Conservation (phyloP, 2,888 invertebrate genomes). For the Anoplius nigerrimus region DNA sequence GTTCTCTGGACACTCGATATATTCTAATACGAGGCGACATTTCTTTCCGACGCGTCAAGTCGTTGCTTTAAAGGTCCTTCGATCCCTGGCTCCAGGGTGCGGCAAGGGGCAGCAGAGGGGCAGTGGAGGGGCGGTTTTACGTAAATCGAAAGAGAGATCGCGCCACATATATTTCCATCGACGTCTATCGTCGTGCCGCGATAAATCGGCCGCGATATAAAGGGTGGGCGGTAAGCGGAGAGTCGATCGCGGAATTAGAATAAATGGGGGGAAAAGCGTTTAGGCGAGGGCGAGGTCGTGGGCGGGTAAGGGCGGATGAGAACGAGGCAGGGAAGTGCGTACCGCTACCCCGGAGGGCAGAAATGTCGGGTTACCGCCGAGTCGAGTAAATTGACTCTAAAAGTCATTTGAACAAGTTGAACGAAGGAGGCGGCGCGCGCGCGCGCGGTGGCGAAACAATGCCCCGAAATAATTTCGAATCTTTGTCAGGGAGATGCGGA, state of each 20-base stretch:
- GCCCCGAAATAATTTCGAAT: slow-evolving; percentile 18
- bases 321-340: too few relatives aligned
- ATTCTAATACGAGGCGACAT: slow-evolving; percentile 1
- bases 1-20: too few relatives aligned
- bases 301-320: neutral
- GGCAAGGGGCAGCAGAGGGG: neutral
- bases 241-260: slow-evolving; percentile 19
- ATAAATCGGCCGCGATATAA: too few relatives aligned
- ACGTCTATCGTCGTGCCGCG: slow-evolving; percentile 1
- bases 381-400: slow-evolving; percentile 34
- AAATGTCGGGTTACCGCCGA: slow-evolving; percentile 39
- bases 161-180: neutral
- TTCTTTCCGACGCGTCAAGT: slow-evolving; percentile 7
- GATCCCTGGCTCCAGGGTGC: too few relatives aligned
- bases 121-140: slow-evolving; percentile 7
- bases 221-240: neutral
- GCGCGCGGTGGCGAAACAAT: slow-evolving; percentile 4
- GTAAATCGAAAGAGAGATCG: slow-evolving; percentile 26
- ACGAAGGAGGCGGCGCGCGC: slow-evolving; percentile 14
- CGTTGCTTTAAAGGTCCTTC: neutral
- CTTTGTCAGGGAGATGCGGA: slow-evolving; percentile 45
- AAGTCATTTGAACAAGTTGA: slow-evolving; percentile 18
- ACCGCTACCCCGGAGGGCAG: too few relatives aligned
- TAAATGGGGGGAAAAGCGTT: slow-evolving; percentile 11
- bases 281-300: neutral